phyloP scores from a whole-genome alignment of 2,113 vertebrate species.

The cattle (Bos taurus) region DNA sequence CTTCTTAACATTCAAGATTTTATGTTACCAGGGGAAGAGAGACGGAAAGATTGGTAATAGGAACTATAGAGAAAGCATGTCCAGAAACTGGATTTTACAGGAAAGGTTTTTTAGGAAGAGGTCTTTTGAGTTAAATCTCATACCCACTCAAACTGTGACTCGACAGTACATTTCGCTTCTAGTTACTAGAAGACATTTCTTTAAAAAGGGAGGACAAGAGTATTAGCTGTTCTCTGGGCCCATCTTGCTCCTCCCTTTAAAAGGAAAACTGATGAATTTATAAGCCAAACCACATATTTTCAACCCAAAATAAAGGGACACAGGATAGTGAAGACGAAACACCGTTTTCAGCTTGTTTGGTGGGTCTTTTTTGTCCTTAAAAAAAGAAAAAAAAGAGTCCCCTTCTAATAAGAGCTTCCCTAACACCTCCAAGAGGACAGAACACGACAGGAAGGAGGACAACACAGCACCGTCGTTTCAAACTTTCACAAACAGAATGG shows the following conservation, averaged over 20 bases:
- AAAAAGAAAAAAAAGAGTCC: constrained; percentile 72
- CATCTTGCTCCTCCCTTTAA: neutral
- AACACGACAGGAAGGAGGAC: constrained; percentile 67
- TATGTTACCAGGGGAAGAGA: neutral
- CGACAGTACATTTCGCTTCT: constrained; percentile 73
- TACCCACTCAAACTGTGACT: constrained; percentile 68
- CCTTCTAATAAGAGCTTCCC: constrained; percentile 80
- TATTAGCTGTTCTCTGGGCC: constrained; percentile 19
- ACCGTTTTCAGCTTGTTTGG: constrained; percentile 71
- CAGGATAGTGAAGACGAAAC: constrained; percentile 79
- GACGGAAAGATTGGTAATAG: neutral
- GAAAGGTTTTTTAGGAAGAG: constrained; percentile 39
- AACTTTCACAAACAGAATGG: constrained; percentile 75
- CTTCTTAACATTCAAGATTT: neutral
- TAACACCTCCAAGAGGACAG: constrained; percentile 77
- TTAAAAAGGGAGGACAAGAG: constrained; percentile 27
- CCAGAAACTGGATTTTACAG: constrained; percentile 29
- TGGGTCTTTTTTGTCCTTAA: constrained; percentile 30
- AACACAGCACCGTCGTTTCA: constrained; percentile 78
- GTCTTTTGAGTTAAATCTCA: constrained; percentile 70
- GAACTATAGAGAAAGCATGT: constrained; percentile 2
- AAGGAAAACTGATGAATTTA: constrained; percentile 35
- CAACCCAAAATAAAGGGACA: constrained; percentile 76
- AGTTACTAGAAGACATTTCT: constrained; percentile 70
- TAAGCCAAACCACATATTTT: constrained; percentile 62